These are phyloP conservation scores for Arothron firmamentum DNA, from an alignment of 2,113 vertebrate genomes.

Conservation along the genomic window DNA sequence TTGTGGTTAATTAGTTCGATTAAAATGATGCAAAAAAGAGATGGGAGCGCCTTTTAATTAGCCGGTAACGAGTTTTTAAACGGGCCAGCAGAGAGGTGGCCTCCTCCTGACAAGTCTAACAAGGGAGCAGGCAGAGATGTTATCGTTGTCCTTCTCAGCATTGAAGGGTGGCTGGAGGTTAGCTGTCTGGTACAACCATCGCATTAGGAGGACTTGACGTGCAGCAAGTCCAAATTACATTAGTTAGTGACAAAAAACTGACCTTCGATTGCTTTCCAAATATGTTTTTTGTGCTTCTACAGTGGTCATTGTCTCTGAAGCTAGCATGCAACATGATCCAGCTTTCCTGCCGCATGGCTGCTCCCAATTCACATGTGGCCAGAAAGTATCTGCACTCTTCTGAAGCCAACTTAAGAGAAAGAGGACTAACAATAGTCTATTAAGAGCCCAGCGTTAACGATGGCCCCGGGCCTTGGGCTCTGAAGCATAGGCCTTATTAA, in stretches of 20 bases:
- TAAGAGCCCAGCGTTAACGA: conserved; percentile 68
- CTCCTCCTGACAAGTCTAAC: conserved; percentile 60
- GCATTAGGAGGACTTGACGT: neutral
- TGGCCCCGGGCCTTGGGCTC: conserved; percentile 57
- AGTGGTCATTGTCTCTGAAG: conserved; percentile 7
- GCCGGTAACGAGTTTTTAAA: conserved; percentile 77
- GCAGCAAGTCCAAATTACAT: neutral
- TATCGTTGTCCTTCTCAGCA: conserved; percentile 34
- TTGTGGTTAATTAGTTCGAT: conserved; percentile 74
- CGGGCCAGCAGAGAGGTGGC: conserved; percentile 69
- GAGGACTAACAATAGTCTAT: conserved; percentile 68
- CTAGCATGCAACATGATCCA: conserved; percentile 7
- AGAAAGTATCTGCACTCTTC: conserved; percentile 37
- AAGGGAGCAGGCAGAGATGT: conserved; percentile 47
- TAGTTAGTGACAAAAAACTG: no score
- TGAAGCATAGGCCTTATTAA: conserved; percentile 75
- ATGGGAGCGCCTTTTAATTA: conserved; percentile 75
- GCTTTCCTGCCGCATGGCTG: conserved; percentile 28
- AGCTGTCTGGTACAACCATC: conserved; percentile 26
- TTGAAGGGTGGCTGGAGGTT: conserved; percentile 50
- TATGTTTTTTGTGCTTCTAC: neutral
- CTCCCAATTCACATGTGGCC: conserved; percentile 45
- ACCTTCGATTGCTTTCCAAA: neutral
- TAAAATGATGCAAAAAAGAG: conserved; percentile 69
- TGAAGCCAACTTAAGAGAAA: conserved; percentile 56